A percentile compares a stretch with the other conserved stretches of the same genome.
These are phyloP conservation scores for Pammene fasciana DNA, from an alignment of 2,888 invertebrate genomes.

Conservation along the genomic window DNA sequence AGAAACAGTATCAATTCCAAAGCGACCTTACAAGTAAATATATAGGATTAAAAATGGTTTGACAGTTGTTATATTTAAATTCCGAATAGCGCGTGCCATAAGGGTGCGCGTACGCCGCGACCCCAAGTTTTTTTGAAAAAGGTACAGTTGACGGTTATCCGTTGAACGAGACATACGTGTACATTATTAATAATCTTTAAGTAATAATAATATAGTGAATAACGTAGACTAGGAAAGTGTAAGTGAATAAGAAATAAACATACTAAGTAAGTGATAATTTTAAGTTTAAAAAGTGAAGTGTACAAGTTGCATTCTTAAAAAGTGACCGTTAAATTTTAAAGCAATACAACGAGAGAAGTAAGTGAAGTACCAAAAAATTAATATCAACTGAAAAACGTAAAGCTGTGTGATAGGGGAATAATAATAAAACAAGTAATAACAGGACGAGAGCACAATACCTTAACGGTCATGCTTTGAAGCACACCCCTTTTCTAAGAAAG, in stretches of 20 bases:
- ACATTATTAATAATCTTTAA: constrained; percentile 27
- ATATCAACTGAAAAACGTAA: not conserved
- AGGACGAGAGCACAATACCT: constrained; percentile 44
- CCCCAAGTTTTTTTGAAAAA: constrained; percentile 65
- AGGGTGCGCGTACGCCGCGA: constrained; percentile 78
- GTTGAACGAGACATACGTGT: constrained; percentile 56
- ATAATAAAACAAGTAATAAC: constrained; percentile 14
- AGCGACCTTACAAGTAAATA: not conserved
- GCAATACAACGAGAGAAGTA: not conserved
- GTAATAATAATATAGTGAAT: constrained; percentile 28
- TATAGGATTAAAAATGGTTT: constrained; percentile 45
- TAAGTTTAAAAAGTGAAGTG: constrained; percentile 23
- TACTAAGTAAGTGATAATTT: constrained; percentile 6
- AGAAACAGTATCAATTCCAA: not conserved
- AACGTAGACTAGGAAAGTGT: not conserved
- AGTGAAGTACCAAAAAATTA: not conserved
- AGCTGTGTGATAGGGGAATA: not conserved
- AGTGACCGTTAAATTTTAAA: constrained; percentile 20
- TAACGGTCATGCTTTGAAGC: constrained; percentile 58
- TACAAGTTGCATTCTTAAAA: constrained; percentile 15
- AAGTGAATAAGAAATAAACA: constrained; percentile 7
- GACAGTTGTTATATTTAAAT: constrained; percentile 29
- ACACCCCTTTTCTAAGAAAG: constrained; percentile 57
- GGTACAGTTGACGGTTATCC: constrained; percentile 71
- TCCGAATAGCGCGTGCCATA: constrained; percentile 70